These are phyloP conservation scores for Gymnopithys bicolor DNA, from an alignment of 2,797 vertebrate genomes.

Conservation along the genomic window DNA sequence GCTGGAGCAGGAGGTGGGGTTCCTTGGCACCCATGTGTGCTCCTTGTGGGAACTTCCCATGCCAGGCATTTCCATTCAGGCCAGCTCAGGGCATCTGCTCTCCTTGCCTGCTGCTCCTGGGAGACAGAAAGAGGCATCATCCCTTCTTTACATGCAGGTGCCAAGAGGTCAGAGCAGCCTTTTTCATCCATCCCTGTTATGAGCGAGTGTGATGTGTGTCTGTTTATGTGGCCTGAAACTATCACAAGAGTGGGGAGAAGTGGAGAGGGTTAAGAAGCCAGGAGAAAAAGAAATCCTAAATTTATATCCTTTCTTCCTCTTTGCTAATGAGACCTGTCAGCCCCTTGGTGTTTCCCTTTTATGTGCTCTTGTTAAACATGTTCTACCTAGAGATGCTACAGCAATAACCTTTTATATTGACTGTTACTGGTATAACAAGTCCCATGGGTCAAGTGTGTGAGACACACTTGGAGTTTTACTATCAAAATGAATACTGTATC, in stretches of 20 bases:
- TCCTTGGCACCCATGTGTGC: neutral
- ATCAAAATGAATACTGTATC: slow-evolving; percentile 67
- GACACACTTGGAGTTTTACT: slow-evolving; percentile 42
- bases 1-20: slow-evolving; percentile 42
- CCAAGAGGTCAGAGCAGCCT: neutral
- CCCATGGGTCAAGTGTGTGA: slow-evolving; percentile 27
- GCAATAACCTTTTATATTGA: slow-evolving; percentile 82
- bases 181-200: neutral
- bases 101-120: neutral
- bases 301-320: slow-evolving; percentile 10
- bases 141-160: neutral
- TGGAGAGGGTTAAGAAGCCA: neutral
- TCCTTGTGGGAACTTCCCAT: neutral
- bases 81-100: neutral
- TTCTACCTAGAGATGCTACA: slow-evolving; percentile 74
- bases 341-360: neutral
- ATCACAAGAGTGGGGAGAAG: neutral
- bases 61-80: neutral
- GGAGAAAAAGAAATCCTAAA: neutral
- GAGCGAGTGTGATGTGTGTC: neutral
- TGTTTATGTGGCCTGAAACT: neutral
- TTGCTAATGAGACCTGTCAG: slow-evolving; percentile 4
- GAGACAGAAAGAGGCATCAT: neutral
- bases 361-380: slow-evolving; percentile 19
- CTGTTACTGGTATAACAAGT: slow-evolving; percentile 62